These are phyloP conservation scores for Copidosoma floridanum DNA, from an alignment of 1,140 invertebrate genomes.

Conservation along the genomic window DNA sequence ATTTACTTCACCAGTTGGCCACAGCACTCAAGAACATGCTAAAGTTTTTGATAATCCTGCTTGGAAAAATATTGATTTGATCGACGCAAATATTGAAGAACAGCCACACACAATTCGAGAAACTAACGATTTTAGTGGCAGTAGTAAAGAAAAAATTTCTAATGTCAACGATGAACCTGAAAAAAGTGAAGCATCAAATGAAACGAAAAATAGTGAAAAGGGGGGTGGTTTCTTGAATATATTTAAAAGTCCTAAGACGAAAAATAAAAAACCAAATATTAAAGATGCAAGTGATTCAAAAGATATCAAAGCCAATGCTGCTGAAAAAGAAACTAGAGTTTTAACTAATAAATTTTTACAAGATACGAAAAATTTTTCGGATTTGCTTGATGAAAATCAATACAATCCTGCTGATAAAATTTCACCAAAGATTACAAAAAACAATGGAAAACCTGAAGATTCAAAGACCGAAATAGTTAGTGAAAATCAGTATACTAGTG, in stretches of 20 bases:
- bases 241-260: constrained; percentile 46
- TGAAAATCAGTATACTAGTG: too few relatives aligned
- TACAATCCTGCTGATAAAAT: too few relatives aligned
- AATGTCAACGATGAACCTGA: constrained; percentile 29
- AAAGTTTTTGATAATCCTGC: background rate
- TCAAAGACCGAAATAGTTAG: constrained; percentile 21
- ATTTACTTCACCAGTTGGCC: constrained; percentile 36
- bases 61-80: constrained; percentile 17
- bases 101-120: background rate
- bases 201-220: constrained; percentile 36
- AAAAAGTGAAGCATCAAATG: too few relatives aligned
- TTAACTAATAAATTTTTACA: constrained; percentile 33
- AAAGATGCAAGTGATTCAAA: constrained; percentile 37
- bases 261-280: constrained; percentile 38
- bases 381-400: too few relatives aligned
- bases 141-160: constrained; percentile 29
- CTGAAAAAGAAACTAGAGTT: constrained; percentile 35
- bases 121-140: background rate
- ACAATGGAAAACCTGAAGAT: constrained; percentile 29
- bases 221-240: constrained; percentile 40
- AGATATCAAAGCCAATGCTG: constrained; percentile 34
- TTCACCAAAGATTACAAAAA: constrained; percentile 22
- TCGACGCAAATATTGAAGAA: constrained; percentile 12
- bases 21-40: constrained; percentile 33
- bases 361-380: constrained; percentile 35